Evolutionary conservation across 2,888 invertebrate genomes (phyloP), one percentile per base, ranked within the genome.

Genomic region (Aspidiotus destructor): DNA sequence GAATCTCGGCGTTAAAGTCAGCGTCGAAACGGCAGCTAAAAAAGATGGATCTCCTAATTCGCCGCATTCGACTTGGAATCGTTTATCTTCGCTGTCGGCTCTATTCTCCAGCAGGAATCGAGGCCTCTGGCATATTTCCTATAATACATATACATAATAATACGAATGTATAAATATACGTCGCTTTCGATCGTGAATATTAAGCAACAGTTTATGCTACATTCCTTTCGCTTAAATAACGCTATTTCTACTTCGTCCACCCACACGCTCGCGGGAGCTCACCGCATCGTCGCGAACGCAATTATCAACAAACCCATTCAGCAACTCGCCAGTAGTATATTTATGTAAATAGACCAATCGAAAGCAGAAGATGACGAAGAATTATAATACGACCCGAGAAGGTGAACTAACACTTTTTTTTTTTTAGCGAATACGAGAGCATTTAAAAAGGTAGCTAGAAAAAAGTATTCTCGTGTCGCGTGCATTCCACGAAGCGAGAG

Each of bases 81-180:
- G 75, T 72, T 63, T 62, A 71, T 55, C 72, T 73, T 71, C 71
- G 72, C 71, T 73, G 73, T 73, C 77, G 75, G 48, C 77, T 76
- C 76, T 76, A 74, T 69, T 76, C 70, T 79, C 80, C 62, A 76
- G 78, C 70, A 81, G 78, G 75, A 84, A 86, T 73, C 81, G 79
- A 40, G 86, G 86, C 69, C 84, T 79, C 74, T 82, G 81, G 76
- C 84, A 85, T 78, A 85, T 81, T 79, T 86, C 86, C 85, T 85
- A 78, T 17, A 75, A 75, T 70, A 72, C 69, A 71, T 71, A 64
- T 28, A 28, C 28, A 28, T 28, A 28, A 28, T 28, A 28, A 28
- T 28, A 69, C 28, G 15, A n/a, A 10, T 57, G 48, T 41, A 55
- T 44, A 54, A 41, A 13, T 28, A 60, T 16, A 52, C 28, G 28